These are phyloP conservation scores for Delphinus delphis DNA, from an alignment of 2,113 vertebrate genomes.

Conservation along the genomic window DNA sequence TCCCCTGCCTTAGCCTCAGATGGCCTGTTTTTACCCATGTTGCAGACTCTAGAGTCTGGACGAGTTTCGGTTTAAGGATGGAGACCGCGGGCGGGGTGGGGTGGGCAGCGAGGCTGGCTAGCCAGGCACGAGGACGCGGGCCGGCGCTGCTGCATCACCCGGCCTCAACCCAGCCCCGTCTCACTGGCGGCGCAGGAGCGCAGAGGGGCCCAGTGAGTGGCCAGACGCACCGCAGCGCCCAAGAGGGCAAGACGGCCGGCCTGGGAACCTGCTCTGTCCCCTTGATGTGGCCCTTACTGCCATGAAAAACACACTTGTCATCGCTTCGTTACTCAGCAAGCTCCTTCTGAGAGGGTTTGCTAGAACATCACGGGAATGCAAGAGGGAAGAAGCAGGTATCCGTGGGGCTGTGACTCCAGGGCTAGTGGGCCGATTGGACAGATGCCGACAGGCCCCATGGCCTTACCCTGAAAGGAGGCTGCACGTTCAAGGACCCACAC, in stretches of 20 bases:
- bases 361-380: accelerated
- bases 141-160: accelerated
- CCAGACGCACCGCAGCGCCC: accelerated
- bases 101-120: not conserved
- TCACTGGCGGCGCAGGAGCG: not conserved
- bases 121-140: accelerated
- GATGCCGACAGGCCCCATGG: accelerated
- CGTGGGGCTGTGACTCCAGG: too few species aligned
- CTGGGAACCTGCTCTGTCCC: not conserved
- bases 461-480: accelerated
- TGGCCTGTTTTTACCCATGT: accelerated
- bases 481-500: not conserved
- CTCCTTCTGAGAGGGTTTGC: not conserved
- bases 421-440: accelerated
- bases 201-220: not conserved
- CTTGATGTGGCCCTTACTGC: accelerated
- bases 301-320: accelerated
- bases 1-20: not conserved
- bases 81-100: too few species aligned
- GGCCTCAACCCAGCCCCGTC: not conserved
- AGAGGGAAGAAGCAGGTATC: not conserved
- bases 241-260: not conserved
- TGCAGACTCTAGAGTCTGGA: not conserved
- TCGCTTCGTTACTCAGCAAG: accelerated
- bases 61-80: not conserved